Conservation (phyloP, 2,797 vertebrate genomes). For the Poecile montanus region DNA sequence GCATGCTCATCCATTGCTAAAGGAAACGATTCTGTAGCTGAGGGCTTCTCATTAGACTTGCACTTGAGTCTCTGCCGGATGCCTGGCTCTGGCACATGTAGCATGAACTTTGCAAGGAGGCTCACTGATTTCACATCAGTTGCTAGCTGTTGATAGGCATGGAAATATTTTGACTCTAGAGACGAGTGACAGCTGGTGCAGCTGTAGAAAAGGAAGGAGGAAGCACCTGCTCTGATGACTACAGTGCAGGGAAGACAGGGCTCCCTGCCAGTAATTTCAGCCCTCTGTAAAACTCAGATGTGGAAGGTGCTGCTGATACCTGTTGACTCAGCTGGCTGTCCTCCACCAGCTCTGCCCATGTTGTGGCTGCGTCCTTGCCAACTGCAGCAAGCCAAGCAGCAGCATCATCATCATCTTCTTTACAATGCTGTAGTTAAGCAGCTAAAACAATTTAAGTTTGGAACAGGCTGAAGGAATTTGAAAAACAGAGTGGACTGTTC, state of each 20-base stretch:
- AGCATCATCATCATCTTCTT: neutral
- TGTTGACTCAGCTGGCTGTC: neutral
- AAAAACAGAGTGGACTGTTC: neutral
- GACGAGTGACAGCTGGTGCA: neutral
- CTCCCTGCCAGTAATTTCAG: neutral
- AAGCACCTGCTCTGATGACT: neutral
- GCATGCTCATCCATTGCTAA: neutral
- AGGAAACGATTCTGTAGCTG: neutral
- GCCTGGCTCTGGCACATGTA: neutral
- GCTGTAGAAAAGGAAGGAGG: neutral
- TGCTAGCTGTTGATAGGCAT: neutral
- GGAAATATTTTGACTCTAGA: conserved; percentile 35
- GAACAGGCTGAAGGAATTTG: neutral
- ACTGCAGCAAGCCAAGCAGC: neutral
- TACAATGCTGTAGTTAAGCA: neutral
- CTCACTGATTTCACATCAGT: conserved; percentile 19
- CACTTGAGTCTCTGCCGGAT: neutral
- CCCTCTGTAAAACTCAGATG: neutral
- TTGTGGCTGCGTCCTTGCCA: neutral
- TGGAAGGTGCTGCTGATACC: neutral
- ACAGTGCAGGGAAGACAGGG: neutral
- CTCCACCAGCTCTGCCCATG: neutral
- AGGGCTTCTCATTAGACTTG: neutral
- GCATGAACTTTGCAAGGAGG: neutral
- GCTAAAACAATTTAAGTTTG: neutral